Percentiles rank a stretch among this genome's conserved stretches.
Evolutionary conservation across 2,797 vertebrate genomes (phyloP).

Genomic region (Pteropus rufus): DNA sequence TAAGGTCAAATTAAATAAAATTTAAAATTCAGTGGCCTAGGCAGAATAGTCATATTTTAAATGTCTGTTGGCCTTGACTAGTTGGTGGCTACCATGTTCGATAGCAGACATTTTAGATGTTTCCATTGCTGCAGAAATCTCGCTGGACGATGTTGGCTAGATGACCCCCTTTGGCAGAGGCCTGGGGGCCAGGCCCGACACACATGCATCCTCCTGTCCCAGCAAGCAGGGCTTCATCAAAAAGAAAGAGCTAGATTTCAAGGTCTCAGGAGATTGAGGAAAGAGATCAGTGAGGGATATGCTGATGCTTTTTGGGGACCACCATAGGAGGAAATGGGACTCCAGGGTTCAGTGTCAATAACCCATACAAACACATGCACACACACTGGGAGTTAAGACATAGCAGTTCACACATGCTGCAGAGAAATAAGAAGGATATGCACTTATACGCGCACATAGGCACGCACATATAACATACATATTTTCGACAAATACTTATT

Average conservation of each 20-base stretch:
- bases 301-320: background rate
- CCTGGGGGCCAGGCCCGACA: background rate
- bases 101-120: background rate
- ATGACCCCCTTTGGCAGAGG: background rate
- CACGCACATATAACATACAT: background rate
- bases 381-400: background rate
- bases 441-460: background rate
- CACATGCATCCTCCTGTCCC: background rate
- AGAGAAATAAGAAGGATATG: background rate
- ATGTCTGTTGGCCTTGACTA: background rate
- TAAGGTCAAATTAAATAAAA: constrained; percentile 24
- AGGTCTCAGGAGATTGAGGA: background rate
- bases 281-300: background rate
- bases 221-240: background rate
- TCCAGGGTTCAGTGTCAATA: background rate
- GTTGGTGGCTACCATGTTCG: background rate
- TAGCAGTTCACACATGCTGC: background rate
- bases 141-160: background rate
- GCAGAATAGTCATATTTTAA: background rate
- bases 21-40: background rate
- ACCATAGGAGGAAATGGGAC: background rate
- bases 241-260: background rate
- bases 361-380: background rate
- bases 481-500: background rate
- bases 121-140: background rate